Evolutionary conservation across 2,888 invertebrate genomes (phyloP), one percentile per base, ranked within the genome.

Genomic region (Agrotis exclamationis): DNA sequence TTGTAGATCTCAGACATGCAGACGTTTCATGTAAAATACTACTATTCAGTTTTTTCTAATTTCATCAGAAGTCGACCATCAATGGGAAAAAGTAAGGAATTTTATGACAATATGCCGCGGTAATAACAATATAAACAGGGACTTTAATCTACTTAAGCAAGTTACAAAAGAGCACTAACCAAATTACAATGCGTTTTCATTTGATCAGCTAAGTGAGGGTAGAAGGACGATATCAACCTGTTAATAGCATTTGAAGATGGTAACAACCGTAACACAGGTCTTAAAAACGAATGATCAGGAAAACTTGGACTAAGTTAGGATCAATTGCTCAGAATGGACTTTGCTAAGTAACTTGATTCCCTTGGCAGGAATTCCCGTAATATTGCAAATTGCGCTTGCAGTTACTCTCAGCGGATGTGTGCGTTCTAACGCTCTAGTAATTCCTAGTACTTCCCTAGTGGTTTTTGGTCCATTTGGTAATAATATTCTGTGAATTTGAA

Each of bases 291-390:
- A 83, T 68, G 81, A 63, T n/a, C 63, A 73, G 63, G 76, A 70
- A 76, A 83, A 66, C 60, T 73, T 22, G 57, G 66, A 57, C 63
- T 65, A 83, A 81, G 63, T 83, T 76, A 20, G 72, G 64, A 63
- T 73, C 84, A 80, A 76, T 70, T 76, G 83, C 33, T 71, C 14
- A 50, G 76, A 83, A 80, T 83, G 70, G 51, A 71, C 80, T 69
- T 68, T 4, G 44, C 57, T 71, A 73, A 73, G 79, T 82, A 66
- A 79, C 51, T 82, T 69, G 63, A 75, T 59, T 83, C 71, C 76
- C 80, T 39, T 28, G 83, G 33, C 71, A 53, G 64, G 62, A 70
- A 67, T 70, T 67, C 24, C 13, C n/a, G 74, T 74, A 79, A 70
- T 67, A 79, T 64, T 78, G 74, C 62, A 66, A 78, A 74, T 80